phyloP scores from a whole-genome alignment of 2,113 vertebrate species.

The Gnathonemus echidnorhynchus region DNA sequence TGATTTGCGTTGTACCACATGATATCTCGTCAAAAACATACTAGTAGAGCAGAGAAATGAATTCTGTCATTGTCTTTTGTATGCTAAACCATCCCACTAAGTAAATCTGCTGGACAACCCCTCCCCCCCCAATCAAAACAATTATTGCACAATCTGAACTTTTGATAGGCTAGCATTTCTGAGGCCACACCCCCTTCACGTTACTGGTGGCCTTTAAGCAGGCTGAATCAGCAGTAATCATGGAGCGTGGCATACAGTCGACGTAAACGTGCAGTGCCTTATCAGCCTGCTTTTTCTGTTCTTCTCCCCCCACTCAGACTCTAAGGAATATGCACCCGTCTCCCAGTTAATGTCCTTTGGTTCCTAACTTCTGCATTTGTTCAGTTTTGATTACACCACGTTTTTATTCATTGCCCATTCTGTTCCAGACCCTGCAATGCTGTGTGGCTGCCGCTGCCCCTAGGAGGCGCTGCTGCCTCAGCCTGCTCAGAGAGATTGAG shows the following conservation, averaged over 20 bases:
- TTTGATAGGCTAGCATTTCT: background rate
- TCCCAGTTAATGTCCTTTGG: background rate
- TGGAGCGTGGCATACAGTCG: background rate
- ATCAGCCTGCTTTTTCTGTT: background rate
- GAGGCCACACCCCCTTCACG: background rate
- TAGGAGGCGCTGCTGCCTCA: background rate
- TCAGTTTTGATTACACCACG: background rate
- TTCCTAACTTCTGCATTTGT: background rate
- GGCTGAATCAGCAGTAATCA: background rate
- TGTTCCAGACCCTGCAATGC: background rate
- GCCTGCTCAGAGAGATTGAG: background rate
- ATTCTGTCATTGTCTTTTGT: background rate
- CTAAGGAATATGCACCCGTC: background rate
- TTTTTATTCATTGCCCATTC: background rate
- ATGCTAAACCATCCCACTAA: background rate
- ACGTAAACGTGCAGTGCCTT: background rate
- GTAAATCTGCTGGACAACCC: background rate
- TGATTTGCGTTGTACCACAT: slow-evolving; percentile 18
- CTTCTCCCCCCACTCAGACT: background rate
- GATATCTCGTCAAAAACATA: slow-evolving; percentile 27
- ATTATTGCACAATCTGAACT: background rate
- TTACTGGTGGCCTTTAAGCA: background rate
- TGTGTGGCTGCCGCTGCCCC: background rate
- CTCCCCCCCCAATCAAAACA: background rate
- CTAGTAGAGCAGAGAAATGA: slow-evolving; percentile 26